These are phyloP conservation scores for Orchestia grillus DNA, from an alignment of 1,140 invertebrate genomes.

Conservation along the genomic window DNA sequence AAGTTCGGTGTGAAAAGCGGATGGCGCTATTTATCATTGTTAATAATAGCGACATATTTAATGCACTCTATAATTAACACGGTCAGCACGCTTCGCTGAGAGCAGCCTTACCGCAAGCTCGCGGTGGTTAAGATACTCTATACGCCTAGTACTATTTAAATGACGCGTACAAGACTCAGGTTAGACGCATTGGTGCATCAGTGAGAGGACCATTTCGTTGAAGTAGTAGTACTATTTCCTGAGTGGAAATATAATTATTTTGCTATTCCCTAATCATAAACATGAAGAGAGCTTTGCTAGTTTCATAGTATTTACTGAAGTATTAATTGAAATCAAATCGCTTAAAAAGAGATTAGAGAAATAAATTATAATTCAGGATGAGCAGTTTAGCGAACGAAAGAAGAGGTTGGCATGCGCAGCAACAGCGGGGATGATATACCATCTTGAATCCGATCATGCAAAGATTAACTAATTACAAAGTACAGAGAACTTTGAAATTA, in stretches of 20 bases:
- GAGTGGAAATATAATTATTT: neutral
- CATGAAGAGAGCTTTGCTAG: neutral
- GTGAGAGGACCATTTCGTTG: neutral
- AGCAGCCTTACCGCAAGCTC: neutral
- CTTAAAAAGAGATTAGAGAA: neutral
- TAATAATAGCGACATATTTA: neutral
- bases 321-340: neutral
- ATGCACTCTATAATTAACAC: neutral
- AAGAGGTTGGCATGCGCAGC: neutral
- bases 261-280: neutral
- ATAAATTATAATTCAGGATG: neutral
- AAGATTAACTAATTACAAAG: neutral
- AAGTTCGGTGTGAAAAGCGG: neutral
- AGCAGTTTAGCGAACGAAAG: neutral
- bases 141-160: too few species aligned
- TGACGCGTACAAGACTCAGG: neutral
- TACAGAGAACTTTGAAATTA: neutral
- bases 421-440: neutral
- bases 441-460: neutral
- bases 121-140: too few species aligned
- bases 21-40: neutral
- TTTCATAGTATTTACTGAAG: neutral
- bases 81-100: neutral
- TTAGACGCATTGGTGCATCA: neutral
- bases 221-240: neutral